Evolutionary conservation across 1,140 invertebrate species (phyloP).

Genomic region (Drosophila burlai): DNA sequence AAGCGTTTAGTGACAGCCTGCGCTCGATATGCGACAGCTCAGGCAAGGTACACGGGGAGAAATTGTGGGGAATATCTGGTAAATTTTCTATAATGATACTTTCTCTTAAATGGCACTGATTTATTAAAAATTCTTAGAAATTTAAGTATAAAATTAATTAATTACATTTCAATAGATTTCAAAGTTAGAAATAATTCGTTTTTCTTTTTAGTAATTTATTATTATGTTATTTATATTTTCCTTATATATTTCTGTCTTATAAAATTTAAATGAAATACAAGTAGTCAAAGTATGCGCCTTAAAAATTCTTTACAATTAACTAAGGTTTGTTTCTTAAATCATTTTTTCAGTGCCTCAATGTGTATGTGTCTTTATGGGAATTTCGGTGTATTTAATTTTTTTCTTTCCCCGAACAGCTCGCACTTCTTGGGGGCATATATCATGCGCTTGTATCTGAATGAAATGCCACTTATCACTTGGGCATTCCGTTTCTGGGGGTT

Average conservation of each 20-base stretch:
- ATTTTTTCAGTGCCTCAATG: not conserved
- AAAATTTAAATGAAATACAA: not conserved
- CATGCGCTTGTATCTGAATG: slow-evolving; percentile 72
- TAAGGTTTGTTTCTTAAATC: not conserved
- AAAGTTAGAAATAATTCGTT: too few relatives aligned
- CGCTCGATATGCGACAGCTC: slow-evolving; percentile 67
- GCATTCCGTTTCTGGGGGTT: slow-evolving; percentile 61
- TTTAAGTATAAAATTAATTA: not conserved
- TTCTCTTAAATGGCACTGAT: not conserved
- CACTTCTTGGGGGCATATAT: slow-evolving; percentile 41
- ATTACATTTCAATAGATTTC: not conserved
- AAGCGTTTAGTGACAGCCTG: slow-evolving; percentile 77
- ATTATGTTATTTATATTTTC: not conserved
- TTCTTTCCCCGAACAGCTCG: slow-evolving; percentile 4
- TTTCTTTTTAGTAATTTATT: not conserved
- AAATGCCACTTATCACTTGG: slow-evolving; percentile 75
- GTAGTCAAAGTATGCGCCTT: not conserved
- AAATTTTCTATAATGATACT: not conserved
- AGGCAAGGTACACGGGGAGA: slow-evolving; percentile 2
- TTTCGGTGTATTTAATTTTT: slow-evolving; percentile 57
- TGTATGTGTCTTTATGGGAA: slow-evolving; percentile 28
- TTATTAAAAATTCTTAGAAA: not conserved
- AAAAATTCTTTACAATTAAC: not conserved
- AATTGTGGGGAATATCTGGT: not conserved
- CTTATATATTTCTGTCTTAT: not conserved